Conservation (phyloP, 2,113 vertebrate genomes). For the Dipodomys spectabilis region DNA sequence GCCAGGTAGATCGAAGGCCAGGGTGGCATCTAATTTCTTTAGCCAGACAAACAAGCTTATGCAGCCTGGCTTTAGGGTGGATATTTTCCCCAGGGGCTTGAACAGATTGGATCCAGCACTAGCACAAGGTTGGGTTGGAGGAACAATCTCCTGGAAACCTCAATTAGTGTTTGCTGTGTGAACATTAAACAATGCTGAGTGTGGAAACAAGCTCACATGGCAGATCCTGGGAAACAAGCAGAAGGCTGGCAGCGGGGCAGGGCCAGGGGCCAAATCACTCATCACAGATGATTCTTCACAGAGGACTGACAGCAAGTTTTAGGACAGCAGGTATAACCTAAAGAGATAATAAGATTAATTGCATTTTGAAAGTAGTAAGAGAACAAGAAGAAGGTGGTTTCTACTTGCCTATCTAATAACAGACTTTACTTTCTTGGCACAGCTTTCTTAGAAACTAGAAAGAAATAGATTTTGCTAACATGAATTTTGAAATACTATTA, state of each 20-base stretch:
- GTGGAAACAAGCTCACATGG: slow-evolving; percentile 68
- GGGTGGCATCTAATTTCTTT: not conserved
- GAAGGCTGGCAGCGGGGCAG: slow-evolving; percentile 60
- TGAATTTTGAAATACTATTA: not conserved
- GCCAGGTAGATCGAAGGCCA: not conserved
- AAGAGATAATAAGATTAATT: slow-evolving; percentile 70
- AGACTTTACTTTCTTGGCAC: not conserved
- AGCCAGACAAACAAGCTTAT: not conserved
- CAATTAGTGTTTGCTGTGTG: slow-evolving; percentile 52
- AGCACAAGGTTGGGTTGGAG: not conserved
- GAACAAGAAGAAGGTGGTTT: not conserved
- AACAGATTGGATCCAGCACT: slow-evolving; percentile 29
- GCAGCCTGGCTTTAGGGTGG: slow-evolving; percentile 16
- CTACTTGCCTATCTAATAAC: not conserved
- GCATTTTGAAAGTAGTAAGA: slow-evolving; percentile 41
- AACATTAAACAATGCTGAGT: slow-evolving; percentile 69
- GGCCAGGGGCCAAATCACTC: slow-evolving; percentile 66
- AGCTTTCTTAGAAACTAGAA: not conserved
- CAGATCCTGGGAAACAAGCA: slow-evolving; percentile 59
- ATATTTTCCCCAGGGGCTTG: slow-evolving; percentile 5
- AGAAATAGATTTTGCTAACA: not conserved
- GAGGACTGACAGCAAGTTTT: slow-evolving; percentile 60
- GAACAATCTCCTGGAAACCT: slow-evolving; percentile 49
- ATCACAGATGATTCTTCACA: slow-evolving; percentile 51
- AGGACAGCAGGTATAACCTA: slow-evolving; percentile 69